phyloP scores from a whole-genome alignment of 2,888 invertebrate genomes.

The Macrosiphum euphorbiae region DNA sequence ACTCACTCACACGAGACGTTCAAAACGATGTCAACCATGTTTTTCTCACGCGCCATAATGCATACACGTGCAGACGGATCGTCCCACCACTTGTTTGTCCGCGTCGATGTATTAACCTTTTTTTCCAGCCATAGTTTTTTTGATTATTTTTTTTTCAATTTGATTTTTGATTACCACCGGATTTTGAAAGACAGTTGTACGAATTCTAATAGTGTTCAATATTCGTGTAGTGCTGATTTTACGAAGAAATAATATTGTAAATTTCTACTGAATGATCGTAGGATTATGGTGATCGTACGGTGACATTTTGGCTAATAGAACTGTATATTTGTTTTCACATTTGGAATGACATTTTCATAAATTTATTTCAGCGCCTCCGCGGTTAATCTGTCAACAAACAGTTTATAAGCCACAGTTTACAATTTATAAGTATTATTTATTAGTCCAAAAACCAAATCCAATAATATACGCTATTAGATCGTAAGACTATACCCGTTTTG shows the following conservation, averaged over 20 bases:
- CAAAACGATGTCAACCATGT: conserved; percentile 13
- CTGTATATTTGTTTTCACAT: background rate
- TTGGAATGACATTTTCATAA: background rate
- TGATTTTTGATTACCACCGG: background rate
- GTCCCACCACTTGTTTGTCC: background rate
- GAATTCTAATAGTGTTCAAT: background rate
- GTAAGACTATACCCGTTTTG: background rate
- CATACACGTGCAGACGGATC: background rate
- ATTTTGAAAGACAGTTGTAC: background rate
- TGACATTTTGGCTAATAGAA: too few relatives aligned
- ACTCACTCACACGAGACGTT: background rate
- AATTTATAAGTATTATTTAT: background rate
- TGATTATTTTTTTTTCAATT: background rate
- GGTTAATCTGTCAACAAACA: background rate
- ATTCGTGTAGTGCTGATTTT: background rate
- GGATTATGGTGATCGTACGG: too few relatives aligned
- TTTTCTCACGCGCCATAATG: conserved; percentile 13
- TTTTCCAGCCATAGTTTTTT: background rate
- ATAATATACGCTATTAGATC: background rate
- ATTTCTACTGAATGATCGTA: background rate
- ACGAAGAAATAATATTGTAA: background rate
- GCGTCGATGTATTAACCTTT: background rate
- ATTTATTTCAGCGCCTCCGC: background rate
- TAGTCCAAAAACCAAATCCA: background rate
- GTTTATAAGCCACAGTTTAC: background rate